Conservation (phyloP, 2,113 vertebrate genomes). For the Stomatorhinus ivindoensis region DNA sequence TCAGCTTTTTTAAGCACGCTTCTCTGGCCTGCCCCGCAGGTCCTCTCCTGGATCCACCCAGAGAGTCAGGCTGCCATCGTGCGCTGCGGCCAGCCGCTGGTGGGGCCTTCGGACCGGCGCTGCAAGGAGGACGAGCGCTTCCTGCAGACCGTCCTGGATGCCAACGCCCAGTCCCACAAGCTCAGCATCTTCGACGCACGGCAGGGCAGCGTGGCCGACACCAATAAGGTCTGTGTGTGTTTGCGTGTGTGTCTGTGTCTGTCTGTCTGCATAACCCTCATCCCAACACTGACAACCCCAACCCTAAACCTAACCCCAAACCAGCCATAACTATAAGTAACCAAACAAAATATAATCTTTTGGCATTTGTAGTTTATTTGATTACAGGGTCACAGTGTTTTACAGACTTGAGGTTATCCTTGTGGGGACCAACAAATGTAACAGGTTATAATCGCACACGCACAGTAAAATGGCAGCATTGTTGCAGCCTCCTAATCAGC, state of each 20-base stretch:
- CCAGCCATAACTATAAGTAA: background rate
- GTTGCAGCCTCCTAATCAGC: background rate
- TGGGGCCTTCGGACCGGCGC: constrained; percentile 81
- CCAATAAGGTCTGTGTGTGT: constrained; percentile 73
- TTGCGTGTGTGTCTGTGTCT: background rate
- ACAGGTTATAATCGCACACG: background rate
- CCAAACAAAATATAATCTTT: background rate
- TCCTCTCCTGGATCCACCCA: constrained; percentile 93
- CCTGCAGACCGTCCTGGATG: constrained; percentile 90
- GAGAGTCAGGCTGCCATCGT: constrained; percentile 90
- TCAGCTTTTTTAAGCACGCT: background rate
- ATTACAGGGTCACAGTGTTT: background rate
- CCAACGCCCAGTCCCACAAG: constrained; percentile 95
- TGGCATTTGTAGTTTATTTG: background rate
- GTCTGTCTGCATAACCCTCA: background rate
- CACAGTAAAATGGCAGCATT: background rate
- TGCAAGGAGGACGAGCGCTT: constrained; percentile 95
- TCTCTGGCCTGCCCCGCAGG: constrained; percentile 49
- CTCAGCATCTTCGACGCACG: constrained; percentile 89
- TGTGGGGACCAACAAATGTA: background rate
- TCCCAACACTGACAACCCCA: background rate
- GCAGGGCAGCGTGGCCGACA: constrained; percentile 77
- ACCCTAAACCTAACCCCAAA: background rate
- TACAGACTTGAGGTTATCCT: background rate
- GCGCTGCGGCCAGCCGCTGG: constrained; percentile 84